These are phyloP conservation scores for Listrodromus nycthemerus DNA, from an alignment of 2,888 invertebrate genomes.

Conservation along the genomic window DNA sequence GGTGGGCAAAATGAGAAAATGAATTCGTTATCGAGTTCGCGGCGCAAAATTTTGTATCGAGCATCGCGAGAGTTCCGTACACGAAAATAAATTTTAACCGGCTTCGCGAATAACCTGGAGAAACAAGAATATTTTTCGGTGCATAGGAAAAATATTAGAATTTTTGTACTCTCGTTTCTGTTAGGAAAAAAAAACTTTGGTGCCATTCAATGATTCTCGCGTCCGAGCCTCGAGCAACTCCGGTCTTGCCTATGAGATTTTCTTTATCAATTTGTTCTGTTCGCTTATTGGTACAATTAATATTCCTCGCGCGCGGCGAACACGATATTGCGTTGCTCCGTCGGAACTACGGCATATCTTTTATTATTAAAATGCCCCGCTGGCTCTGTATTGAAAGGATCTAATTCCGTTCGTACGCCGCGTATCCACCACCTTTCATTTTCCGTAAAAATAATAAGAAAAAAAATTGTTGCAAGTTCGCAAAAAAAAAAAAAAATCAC, in stretches of 20 bases:
- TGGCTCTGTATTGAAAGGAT: not conserved
- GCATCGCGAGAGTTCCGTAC: no score
- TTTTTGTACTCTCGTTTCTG: no score
- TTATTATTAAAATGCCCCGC: not conserved
- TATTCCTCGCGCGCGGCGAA: not conserved
- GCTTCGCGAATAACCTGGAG: no score
- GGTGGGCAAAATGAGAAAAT: no score
- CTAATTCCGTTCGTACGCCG: not conserved
- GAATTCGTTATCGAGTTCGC: no score
- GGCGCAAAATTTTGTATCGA: no score
- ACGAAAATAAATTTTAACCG: no score
- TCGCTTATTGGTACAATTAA: not conserved
- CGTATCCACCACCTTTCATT: not conserved
- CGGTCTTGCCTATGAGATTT: not conserved
- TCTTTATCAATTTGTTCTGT: not conserved
- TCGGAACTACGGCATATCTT: not conserved
- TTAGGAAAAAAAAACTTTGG: no score
- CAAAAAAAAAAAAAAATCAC: not conserved
- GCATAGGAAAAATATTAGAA: no score
- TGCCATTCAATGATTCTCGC: not conserved
- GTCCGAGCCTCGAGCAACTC: not conserved
- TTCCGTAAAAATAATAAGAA: conserved; percentile 6
- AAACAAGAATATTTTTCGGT: no score
- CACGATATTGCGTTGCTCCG: not conserved
- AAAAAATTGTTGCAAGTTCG: no score